Conservation (phyloP, 2,797 vertebrate species). For the Phyllotis vaccarum region DNA sequence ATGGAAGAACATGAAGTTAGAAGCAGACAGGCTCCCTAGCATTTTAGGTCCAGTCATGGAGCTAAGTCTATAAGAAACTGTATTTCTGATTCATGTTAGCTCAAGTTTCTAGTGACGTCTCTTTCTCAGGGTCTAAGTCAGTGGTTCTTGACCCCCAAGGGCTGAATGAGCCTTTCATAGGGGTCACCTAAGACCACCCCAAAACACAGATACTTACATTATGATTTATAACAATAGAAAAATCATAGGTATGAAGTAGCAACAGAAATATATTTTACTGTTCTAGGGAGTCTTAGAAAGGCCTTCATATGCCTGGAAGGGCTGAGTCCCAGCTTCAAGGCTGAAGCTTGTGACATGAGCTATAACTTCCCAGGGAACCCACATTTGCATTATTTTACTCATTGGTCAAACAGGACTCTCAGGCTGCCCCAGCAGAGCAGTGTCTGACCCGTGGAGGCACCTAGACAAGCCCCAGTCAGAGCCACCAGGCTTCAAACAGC, state of each 20-base stretch:
- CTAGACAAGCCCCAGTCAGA: not conserved
- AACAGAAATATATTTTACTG: not conserved
- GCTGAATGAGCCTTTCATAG: not conserved
- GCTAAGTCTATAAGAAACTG: not conserved
- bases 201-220: not conserved
- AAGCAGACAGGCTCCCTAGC: not conserved
- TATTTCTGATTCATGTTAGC: not conserved
- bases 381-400: conserved; percentile 43
- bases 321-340: not conserved
- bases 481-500: not conserved
- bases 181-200: not conserved
- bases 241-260: not conserved
- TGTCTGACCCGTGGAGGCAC: not conserved
- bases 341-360: not conserved
- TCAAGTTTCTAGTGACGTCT: not conserved
- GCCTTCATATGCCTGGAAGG: not conserved
- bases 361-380: not conserved
- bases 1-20: not conserved
- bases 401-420: conserved; percentile 58
- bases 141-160: not conserved
- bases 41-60: not conserved
- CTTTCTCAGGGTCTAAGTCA: not conserved
- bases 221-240: not conserved
- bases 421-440: not conserved
- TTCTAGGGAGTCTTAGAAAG: not conserved